phyloP scores from a whole-genome alignment of 2,797 vertebrate species.

The Paramormyrops hopkinsi region DNA sequence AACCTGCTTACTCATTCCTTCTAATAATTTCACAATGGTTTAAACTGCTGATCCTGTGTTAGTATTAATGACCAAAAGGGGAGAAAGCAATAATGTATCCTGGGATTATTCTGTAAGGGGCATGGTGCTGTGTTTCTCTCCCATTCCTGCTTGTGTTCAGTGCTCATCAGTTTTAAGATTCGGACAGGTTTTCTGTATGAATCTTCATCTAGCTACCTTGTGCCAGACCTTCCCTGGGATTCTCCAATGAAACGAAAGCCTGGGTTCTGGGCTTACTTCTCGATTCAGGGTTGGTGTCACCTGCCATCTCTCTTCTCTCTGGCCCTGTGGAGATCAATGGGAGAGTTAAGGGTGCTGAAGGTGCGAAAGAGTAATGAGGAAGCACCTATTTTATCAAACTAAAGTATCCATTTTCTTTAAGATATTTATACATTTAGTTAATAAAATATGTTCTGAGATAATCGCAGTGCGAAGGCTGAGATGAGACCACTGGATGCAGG shows the following conservation, averaged over 20 bases:
- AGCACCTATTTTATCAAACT: neutral
- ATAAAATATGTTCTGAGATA: neutral
- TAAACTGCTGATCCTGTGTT: neutral
- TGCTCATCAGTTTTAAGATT: neutral
- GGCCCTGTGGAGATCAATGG: neutral
- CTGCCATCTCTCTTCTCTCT: conserved; percentile 12
- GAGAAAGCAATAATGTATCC: neutral
- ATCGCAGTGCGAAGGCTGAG: neutral
- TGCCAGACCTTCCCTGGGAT: neutral
- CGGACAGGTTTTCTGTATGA: neutral
- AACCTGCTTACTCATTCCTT: neutral
- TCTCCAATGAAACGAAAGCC: conserved; percentile 27
- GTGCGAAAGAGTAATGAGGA: neutral
- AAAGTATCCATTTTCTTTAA: neutral
- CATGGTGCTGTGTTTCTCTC: neutral
- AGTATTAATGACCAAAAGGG: neutral
- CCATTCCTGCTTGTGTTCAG: neutral
- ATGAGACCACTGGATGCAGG: neutral
- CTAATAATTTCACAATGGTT: neutral
- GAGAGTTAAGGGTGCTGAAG: neutral
- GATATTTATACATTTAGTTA: neutral
- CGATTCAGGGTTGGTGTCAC: neutral
- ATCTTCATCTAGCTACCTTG: neutral
- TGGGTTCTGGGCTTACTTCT: neutral
- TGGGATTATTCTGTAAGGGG: neutral